Evolutionary conservation across 1,140 invertebrate species (phyloP).

Genomic region (Bombus superbus): DNA sequence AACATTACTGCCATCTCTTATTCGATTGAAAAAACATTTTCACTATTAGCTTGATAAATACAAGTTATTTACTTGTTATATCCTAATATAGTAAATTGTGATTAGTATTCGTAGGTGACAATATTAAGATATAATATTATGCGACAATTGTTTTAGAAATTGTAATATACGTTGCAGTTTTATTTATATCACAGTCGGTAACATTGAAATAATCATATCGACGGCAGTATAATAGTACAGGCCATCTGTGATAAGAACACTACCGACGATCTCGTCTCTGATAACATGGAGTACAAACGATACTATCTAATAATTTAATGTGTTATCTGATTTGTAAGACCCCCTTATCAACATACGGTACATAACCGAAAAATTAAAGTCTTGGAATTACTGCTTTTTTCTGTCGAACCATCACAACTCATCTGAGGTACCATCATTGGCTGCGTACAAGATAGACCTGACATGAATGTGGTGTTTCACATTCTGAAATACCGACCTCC

Average conservation of each 20-base stretch:
- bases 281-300: too few relatives aligned
- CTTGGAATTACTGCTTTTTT: too few relatives aligned
- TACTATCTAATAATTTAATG: too few relatives aligned
- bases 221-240: neutral
- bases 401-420: too few relatives aligned
- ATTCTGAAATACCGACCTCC: too few relatives aligned
- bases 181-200: neutral
- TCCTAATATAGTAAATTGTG: neutral
- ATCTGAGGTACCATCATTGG: too few relatives aligned
- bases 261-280: too few relatives aligned
- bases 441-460: too few relatives aligned
- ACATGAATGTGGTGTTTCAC: too few relatives aligned
- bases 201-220: neutral
- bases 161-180: neutral
- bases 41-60: neutral
- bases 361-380: too few relatives aligned
- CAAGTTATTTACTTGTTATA: neutral
- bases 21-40: neutral
- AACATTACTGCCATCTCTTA: constrained; percentile 3
- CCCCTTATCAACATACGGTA: too few relatives aligned
- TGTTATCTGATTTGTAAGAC: too few relatives aligned
- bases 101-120: neutral
- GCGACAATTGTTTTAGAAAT: neutral
- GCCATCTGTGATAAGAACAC: neutral
- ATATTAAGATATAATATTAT: neutral